Base-by-base conservation (phyloP, 2,888 invertebrate species). In the Eupithecia dodoneata region DNA sequence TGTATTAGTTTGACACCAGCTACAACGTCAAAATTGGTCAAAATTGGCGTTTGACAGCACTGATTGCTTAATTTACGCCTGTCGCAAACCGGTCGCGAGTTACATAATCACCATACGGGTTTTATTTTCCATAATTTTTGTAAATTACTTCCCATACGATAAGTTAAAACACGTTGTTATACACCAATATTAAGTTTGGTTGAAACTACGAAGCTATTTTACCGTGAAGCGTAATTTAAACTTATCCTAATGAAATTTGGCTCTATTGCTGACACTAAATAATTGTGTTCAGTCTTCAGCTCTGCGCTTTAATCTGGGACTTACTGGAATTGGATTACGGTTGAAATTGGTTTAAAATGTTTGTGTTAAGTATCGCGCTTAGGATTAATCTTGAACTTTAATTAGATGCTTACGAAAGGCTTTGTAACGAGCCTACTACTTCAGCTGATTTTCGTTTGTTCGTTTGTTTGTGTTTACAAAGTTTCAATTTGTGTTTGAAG, bases 361-460 rank as follows among this genome's bases (percentile, higher is more conserved):
- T 65, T 41, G 4, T 15, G 41, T 42, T 66, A 66, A 66, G 66
- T 66, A 42, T 66, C 42, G 42, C 66, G 42, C 42, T 42, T 66
- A 42, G 66, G 42, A 66, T 69, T 44, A 45, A 69, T 44, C 45
- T 4, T 18, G 69, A 69, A 69, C 45, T 44, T 45, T 44, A 69
- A 45, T 69, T 45, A 42, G 42, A 69, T 45, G 69, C 9, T 69
- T 44, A 42, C 45, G 42, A 45, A 69, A 45, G 10, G 45, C n/a
- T 71, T 49, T 69, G 69, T 45, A 47, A 69, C 18, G n/a, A 15
- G 69, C 18, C 69, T 69, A 45, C n/a, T 69, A 18, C 18, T 18
- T 47, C 42, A 42, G 66, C 7, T 15, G 42, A 42, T 42, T 42
- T 66, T 66, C 42, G 15, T 66, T 66, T 15, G 66, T 66, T 66